Conservation (phyloP, 2,888 invertebrate genomes). For the Cremastobaeus sp. region DNA sequence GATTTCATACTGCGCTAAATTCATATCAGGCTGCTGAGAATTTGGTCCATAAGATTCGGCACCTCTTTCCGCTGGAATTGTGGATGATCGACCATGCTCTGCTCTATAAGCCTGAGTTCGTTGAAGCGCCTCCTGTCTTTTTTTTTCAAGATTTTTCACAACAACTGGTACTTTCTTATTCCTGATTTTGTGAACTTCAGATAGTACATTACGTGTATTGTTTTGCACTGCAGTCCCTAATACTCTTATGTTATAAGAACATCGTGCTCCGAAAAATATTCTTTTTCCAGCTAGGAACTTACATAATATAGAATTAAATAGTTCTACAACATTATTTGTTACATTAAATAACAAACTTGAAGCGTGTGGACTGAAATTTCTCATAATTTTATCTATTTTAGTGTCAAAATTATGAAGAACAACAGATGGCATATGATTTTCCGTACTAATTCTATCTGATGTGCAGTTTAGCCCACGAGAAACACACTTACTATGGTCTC, state of each 20-base stretch:
- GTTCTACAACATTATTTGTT: conserved; percentile 19
- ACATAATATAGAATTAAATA: conserved; percentile 37
- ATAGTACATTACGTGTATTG: conserved; percentile 7
- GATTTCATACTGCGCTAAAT: too few relatives aligned
- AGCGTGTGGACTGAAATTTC: conserved; percentile 18
- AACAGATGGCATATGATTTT: conserved; percentile 12
- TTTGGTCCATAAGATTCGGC: background rate
- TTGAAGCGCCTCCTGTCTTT: background rate
- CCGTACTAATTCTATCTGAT: background rate
- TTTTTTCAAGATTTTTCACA: background rate
- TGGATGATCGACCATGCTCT: background rate
- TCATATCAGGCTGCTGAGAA: too few relatives aligned
- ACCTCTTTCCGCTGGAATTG: background rate
- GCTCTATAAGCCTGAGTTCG: too few relatives aligned
- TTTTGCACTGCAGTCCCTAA: conserved; percentile 17
- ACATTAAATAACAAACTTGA: too few relatives aligned
- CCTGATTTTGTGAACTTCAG: background rate
- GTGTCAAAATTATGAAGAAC: background rate
- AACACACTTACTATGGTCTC: conserved; percentile 27
- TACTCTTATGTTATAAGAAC: conserved; percentile 14
- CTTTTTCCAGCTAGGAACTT: conserved; percentile 25
- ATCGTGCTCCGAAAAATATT: conserved; percentile 3
- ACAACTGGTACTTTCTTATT: background rate
- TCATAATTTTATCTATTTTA: conserved; percentile 6
- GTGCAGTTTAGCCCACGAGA: conserved; percentile 8